Percentiles rank a stretch among this genome's conserved stretches.
phyloP scores from a whole-genome alignment of 2,797 vertebrate species.

The Clarias fuscus region DNA sequence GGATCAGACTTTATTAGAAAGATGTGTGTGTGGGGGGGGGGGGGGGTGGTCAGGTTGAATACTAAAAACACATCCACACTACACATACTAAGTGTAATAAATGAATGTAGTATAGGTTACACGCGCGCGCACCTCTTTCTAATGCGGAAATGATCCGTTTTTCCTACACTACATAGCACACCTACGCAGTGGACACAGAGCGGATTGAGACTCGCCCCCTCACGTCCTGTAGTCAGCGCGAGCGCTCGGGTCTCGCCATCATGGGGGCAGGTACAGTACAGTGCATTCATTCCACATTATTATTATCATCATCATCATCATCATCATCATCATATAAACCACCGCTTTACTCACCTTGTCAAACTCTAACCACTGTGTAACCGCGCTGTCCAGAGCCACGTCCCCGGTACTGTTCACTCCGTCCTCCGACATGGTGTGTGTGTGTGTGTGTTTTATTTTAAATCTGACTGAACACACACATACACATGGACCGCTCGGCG shows the following conservation, averaged over 20 bases:
- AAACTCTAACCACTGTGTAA: conserved; percentile 22
- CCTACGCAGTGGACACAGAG: neutral
- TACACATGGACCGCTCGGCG: neutral
- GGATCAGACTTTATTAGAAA: too few species aligned
- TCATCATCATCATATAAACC: too few species aligned
- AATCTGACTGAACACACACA: neutral
- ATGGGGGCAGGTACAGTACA: too few species aligned
- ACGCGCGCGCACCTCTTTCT: too few species aligned
- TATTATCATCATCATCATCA: too few species aligned
- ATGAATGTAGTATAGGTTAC: neutral
- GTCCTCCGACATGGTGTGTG: neutral
- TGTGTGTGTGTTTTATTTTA: too few species aligned
- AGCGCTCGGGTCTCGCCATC: too few species aligned
- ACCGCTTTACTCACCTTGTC: neutral
- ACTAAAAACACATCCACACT: neutral
- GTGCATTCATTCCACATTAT: too few species aligned
- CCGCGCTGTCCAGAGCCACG: neutral
- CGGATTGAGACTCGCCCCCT: neutral
- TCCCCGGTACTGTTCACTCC: neutral
- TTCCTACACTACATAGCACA: neutral
- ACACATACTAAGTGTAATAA: neutral
- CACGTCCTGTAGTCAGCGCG: neutral
- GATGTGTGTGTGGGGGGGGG: too few species aligned
- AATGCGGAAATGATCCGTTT: too few species aligned
- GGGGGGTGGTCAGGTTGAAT: neutral